Percentiles rank a stretch among this genome's conserved stretches.
These are phyloP conservation scores for Acronicta leporina DNA, from an alignment of 2,888 invertebrate species.

Conservation along the genomic window DNA sequence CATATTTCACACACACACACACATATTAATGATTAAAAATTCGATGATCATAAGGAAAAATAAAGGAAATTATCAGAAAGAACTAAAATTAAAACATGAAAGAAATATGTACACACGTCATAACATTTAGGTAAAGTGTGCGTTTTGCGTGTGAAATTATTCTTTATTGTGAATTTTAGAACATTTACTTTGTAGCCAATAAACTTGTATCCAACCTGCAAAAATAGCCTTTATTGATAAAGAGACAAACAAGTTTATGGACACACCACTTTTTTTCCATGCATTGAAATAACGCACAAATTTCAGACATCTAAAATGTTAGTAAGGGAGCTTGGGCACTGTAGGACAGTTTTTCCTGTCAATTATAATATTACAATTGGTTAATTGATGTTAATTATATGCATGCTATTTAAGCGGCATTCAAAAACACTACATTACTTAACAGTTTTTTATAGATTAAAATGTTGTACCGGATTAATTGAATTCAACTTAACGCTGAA, in stretches of 20 bases:
- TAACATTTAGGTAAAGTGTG: conserved; percentile 26
- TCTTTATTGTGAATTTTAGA: conserved; percentile 9
- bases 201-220: conserved; percentile 17
- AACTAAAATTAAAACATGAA: conserved; percentile 27
- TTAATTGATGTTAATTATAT: no score
- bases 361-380: no score
- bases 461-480: no score
- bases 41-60: conserved; percentile 25
- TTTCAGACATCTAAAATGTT: conserved; percentile 7
- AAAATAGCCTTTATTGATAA: not conserved
- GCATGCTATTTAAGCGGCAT: no score
- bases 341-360: not conserved
- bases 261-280: conserved; percentile 30
- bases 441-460: no score
- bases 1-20: conserved; percentile 45
- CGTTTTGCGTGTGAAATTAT: no score
- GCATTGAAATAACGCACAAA: conserved; percentile 25
- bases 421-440: no score
- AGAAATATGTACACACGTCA: conserved; percentile 53
- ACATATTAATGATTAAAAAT: conserved; percentile 16
- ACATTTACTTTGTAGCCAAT: not conserved
- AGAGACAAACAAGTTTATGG: conserved; percentile 15
- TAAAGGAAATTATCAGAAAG: conserved; percentile 25
- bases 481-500: no score
- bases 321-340: conserved; percentile 19